Evolutionary conservation across 2,797 vertebrate genomes (phyloP), one percentile per base, ranked within the genome.

Genomic region (Gadopsis marmoratus): DNA sequence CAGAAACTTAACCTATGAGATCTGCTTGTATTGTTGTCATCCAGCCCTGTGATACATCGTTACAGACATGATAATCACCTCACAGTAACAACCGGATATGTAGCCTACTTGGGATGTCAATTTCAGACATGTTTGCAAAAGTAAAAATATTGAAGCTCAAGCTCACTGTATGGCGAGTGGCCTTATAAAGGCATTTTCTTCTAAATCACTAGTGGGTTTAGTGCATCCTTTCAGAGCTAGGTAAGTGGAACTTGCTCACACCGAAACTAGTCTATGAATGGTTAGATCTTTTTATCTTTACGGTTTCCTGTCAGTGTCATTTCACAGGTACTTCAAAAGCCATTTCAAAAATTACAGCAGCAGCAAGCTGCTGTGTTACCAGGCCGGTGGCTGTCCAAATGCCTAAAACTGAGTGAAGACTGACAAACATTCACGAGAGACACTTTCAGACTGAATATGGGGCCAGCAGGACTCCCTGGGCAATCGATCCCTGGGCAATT

Each of bases 381-480:
- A 51, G 45, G 45, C 37, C 33, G 13, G 5, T 10, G 17, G n/a
- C 55, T 61, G 59, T 3, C 8, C 1, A 37, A 73, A 39, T 26
- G n/a, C 0, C 45, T 41, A 29, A 59, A 69, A 29, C 4, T 41
- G 31, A 55, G 16, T 17, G 31, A 41, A 31, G 31, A 54, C 62
- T 58, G 63, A 14, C 26, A 63, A 47, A 67, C 35, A 74, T 17
- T 76, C 14, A 71, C 41, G 37, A 3, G 5, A 75, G 31, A 16
- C 3, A 2, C 50, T 60, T 56, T 37, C 29, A 64, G 47, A 50
- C 33, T 75, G 68, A 66, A 16, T 59, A 41, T 47, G 26, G 26
- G 55, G 55, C 60, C 39, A 45, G 19, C 41, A 35, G 33, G 31
- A 43, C 56, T 71, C 87, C 76, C 88, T 37, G 33, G 69, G 23